phyloP scores from a whole-genome alignment of 2,113 vertebrate species.

The Myotis brandtii region DNA sequence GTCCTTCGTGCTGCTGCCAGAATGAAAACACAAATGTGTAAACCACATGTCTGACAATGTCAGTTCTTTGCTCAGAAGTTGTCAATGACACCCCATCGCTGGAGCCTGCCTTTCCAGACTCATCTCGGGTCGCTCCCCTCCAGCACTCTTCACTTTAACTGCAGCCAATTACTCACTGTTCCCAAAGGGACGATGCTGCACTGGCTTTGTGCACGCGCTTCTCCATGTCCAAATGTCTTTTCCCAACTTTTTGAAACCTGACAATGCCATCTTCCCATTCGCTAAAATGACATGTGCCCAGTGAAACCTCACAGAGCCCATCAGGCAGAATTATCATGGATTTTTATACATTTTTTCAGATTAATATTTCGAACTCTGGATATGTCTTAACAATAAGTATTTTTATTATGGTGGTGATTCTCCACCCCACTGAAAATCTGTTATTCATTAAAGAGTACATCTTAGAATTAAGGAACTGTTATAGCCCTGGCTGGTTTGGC shows the following conservation, averaged over 20 bases:
- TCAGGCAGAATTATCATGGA: slow-evolving; percentile 35
- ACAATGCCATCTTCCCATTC: slow-evolving; percentile 41
- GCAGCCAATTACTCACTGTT: slow-evolving; percentile 49
- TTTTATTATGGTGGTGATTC: neutral
- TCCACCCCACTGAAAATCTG: neutral
- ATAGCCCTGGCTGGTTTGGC: neutral
- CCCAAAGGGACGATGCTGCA: slow-evolving; percentile 41
- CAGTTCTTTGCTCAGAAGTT: slow-evolving; percentile 55
- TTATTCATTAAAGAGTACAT: neutral
- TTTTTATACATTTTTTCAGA: slow-evolving; percentile 34
- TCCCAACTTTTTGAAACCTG: neutral
- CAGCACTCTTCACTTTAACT: slow-evolving; percentile 60
- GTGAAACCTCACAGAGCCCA: neutral
- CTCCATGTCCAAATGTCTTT: slow-evolving; percentile 23
- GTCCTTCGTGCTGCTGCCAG: slow-evolving; percentile 14
- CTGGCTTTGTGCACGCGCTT: slow-evolving; percentile 5
- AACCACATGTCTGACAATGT: slow-evolving; percentile 54
- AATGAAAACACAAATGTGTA: slow-evolving; percentile 19
- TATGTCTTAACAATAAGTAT: neutral
- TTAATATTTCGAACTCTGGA: slow-evolving; percentile 39
- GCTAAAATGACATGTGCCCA: slow-evolving; percentile 27
- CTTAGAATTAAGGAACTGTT: slow-evolving; percentile 3
- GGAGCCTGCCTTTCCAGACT: slow-evolving; percentile 5
- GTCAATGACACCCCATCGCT: slow-evolving; percentile 37
- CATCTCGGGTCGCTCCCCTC: slow-evolving; percentile 37